These are phyloP conservation scores for Hypercompe scribonia DNA, from an alignment of 2,888 invertebrate genomes.

Conservation along the genomic window DNA sequence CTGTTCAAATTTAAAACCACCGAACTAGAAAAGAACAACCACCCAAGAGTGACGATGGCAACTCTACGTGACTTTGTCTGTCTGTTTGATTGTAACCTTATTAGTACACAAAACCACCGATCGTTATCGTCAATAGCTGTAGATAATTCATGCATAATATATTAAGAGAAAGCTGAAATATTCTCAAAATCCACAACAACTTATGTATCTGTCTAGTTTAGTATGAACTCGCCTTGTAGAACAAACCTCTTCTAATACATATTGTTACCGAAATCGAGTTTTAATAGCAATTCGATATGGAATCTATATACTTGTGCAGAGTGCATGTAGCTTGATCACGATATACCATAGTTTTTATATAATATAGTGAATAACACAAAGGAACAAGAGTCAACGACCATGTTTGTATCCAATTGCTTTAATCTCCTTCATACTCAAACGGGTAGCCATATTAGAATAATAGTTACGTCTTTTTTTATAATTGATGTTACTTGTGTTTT, in stretches of 20 bases:
- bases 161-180: no score
- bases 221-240: background rate
- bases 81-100: background rate
- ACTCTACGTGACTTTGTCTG: background rate
- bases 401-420: conserved; percentile 4
- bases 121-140: background rate
- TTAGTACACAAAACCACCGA: background rate
- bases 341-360: background rate
- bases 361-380: conserved; percentile 4
- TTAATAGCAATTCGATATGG: background rate
- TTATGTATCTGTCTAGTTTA: background rate
- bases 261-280: background rate
- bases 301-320: background rate
- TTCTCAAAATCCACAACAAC: background rate
- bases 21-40: background rate
- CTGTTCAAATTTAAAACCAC: background rate
- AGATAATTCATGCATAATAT: no score
- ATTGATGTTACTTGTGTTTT: background rate
- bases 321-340: background rate
- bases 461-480: background rate
- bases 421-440: conserved; percentile 6
- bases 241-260: background rate
- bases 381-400: conserved; percentile 1
- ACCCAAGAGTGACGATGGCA: background rate
- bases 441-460: conserved; percentile 2